A percentile compares a stretch with the other conserved stretches of the same genome.
phyloP scores from a whole-genome alignment of 2,888 invertebrate species.

The Phengaris arion region DNA sequence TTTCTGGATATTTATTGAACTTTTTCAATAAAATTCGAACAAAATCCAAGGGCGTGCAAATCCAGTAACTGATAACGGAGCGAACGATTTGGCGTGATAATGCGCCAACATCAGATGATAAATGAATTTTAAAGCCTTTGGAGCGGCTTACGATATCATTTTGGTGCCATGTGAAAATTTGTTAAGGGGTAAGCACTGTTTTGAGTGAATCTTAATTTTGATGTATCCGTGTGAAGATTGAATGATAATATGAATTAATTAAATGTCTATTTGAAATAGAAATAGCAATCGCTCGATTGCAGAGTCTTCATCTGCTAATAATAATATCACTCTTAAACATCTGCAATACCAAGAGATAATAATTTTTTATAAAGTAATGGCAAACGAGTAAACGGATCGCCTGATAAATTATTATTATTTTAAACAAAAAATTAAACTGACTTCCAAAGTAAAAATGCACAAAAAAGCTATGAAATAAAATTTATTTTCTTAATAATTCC shows the following conservation, averaged over 20 bases:
- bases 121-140: slow-evolving; percentile 48
- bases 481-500: no score
- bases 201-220: not conserved
- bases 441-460: no score
- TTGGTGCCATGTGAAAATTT: slow-evolving; percentile 60
- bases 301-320: no score
- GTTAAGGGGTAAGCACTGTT: slow-evolving; percentile 56
- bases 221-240: not conserved
- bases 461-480: no score
- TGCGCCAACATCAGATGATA: slow-evolving; percentile 25
- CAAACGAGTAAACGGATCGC: no score
- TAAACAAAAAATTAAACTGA: no score
- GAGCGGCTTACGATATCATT: slow-evolving; percentile 49
- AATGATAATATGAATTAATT: not conserved
- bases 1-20: not conserved
- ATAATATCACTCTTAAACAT: no score
- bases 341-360: no score
- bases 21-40: not conserved
- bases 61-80: not conserved
- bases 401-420: no score
- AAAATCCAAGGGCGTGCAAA: not conserved
- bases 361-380: no score
- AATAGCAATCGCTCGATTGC: no score
- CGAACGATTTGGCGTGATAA: not conserved
- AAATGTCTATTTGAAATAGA: no score